phyloP scores from a whole-genome alignment of 2,797 vertebrate genomes.

The Rhadinocentrus ornatus region DNA sequence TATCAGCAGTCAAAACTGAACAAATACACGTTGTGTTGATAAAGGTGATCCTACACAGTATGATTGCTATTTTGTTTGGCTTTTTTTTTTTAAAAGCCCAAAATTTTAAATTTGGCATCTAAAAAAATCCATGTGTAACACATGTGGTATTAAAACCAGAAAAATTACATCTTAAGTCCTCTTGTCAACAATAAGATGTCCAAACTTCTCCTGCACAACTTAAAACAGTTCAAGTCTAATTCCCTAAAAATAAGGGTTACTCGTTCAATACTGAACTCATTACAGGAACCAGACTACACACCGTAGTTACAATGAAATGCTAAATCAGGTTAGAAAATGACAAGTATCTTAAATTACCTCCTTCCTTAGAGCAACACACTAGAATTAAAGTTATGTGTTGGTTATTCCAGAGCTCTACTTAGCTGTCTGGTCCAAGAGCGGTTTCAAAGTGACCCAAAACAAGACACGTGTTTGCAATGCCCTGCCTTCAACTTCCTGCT shows the following conservation, averaged over 20 bases:
- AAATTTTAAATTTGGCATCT: too few species aligned
- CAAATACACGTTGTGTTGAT: too few species aligned
- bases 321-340: neutral
- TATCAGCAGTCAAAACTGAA: neutral
- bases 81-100: neutral
- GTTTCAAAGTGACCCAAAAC: slow-evolving; percentile 77
- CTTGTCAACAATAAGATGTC: neutral
- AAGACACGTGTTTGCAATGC: slow-evolving; percentile 85
- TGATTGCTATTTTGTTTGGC: too few species aligned
- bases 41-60: too few species aligned
- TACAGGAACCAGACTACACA: neutral
- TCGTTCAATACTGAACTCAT: neutral
- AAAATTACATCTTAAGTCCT: too few species aligned
- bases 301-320: neutral
- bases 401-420: neutral
- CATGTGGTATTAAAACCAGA: neutral
- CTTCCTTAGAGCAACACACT: fast-evolving
- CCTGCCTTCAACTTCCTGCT: slow-evolving; percentile 69
- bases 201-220: neutral
- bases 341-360: neutral
- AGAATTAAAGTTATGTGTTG: neutral
- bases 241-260: too few species aligned
- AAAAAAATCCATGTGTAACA: neutral
- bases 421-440: slow-evolving; percentile 10
- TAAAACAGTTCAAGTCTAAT: neutral